Evolutionary conservation across 2,888 invertebrate species (phyloP).

Genomic region (Chironomus riparius): DNA sequence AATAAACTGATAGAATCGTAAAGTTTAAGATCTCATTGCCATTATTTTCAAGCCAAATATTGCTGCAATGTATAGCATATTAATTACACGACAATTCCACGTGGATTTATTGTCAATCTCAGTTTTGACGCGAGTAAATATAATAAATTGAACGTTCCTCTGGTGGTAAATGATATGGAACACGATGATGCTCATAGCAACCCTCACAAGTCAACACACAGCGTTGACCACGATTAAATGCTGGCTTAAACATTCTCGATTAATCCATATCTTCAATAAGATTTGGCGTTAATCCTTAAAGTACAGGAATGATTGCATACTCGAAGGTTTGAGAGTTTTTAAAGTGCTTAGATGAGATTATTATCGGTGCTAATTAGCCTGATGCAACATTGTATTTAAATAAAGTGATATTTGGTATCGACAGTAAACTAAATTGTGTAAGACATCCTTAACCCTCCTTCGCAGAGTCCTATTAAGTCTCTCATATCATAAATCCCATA

Average conservation of each 20-base stretch:
- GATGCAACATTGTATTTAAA: neutral
- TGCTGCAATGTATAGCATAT: slow-evolving; percentile 65
- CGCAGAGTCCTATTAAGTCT: no score
- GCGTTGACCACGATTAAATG: slow-evolving; percentile 60
- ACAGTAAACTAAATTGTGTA: no score
- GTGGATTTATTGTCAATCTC: slow-evolving; percentile 49
- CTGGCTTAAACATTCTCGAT: slow-evolving; percentile 59
- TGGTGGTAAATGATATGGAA: slow-evolving; percentile 45
- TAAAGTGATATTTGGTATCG: no score
- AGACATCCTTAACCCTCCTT: no score
- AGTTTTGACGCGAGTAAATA: slow-evolving; percentile 55
- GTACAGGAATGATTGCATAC: neutral
- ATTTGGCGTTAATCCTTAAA: slow-evolving; percentile 52
- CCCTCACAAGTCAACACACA: slow-evolving; percentile 74
- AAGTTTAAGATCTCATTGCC: slow-evolving; percentile 59
- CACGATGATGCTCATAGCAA: slow-evolving; percentile 70
- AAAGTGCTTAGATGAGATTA: neutral
- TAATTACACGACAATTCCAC: slow-evolving; percentile 47
- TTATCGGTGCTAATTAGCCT: neutral
- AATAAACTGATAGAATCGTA: slow-evolving; percentile 67
- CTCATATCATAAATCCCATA: no score
- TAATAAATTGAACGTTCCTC: slow-evolving; percentile 64
- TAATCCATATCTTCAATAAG: slow-evolving; percentile 58
- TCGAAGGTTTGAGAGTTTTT: neutral
- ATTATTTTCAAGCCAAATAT: slow-evolving; percentile 54